phyloP scores from a whole-genome alignment of 2,888 invertebrate genomes.

The Calliscelio sp. region DNA sequence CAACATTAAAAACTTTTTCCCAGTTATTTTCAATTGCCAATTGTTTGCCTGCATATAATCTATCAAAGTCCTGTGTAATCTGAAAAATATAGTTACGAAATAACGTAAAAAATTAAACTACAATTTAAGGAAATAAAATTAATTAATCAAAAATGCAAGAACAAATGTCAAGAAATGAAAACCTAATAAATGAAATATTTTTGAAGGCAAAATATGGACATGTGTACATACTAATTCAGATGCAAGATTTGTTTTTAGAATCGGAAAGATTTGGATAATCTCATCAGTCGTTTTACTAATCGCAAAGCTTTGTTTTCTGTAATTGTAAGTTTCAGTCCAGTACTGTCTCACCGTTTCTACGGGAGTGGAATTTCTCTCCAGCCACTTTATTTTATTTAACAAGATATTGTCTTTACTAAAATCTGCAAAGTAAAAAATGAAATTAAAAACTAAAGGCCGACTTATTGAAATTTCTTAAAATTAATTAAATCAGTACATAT shows the following conservation, averaged over 20 bases:
- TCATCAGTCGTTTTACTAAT: conserved; percentile 9
- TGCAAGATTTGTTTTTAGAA: conserved; percentile 42
- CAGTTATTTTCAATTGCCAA: conserved; percentile 10
- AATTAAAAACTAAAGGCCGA: too few relatives aligned
- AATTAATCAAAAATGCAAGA: not conserved
- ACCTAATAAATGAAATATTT: too few relatives aligned
- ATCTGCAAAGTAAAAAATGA: not conserved
- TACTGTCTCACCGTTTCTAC: conserved; percentile 11
- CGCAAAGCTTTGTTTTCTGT: not conserved
- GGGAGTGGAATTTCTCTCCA: conserved; percentile 12
- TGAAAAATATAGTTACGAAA: conserved; percentile 21
- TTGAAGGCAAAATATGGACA: too few relatives aligned
- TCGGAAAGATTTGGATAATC: conserved; percentile 55
- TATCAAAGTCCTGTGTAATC: conserved; percentile 31
- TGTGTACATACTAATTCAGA: conserved; percentile 49
- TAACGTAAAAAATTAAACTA: not conserved
- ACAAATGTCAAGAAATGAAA: not conserved
- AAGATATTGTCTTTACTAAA: not conserved
- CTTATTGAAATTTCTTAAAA: too few relatives aligned
- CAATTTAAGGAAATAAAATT: not conserved
- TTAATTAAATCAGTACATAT: too few relatives aligned
- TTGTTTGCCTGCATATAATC: conserved; percentile 25
- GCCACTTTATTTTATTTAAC: conserved; percentile 17
- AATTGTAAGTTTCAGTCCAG: conserved; percentile 27
- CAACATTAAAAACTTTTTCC: conserved; percentile 10